Base-by-base conservation (phyloP, 2,888 invertebrate species). In the Himalopsyche kuldschensis region DNA sequence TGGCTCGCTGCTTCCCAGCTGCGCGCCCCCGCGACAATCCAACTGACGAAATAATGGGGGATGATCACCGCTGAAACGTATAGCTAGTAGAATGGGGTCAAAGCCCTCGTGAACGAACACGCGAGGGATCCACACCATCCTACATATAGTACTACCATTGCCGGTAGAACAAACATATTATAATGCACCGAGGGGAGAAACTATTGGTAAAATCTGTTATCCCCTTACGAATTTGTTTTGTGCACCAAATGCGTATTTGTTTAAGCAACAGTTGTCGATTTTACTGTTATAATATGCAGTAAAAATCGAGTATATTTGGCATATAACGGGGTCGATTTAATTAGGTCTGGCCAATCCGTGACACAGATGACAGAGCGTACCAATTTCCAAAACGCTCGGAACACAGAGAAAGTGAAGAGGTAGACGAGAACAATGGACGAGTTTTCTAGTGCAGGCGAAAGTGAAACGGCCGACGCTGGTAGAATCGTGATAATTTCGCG, bases 381-480 rank as follows among this genome's bases (percentile, higher is more conserved):
- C 82, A 84, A 82, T 84, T 84, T 86, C 82, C 46, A 78, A 80
- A 69, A 80, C 47, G 79, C 55, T 47, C 80, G 69, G 80, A 75
- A 75, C 69, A 69, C 69, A 79, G 83, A 87, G 86, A 87, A 87
- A 85, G 86, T 87, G 86, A 82, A 85, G 83, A 87, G 87, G 87
- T 87, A 87, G 87, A 87, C 11, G 30, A 69, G 69, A 81, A 84
- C 84, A 81, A 84, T 81, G 75, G 75, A 35, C 30, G 55, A 41
- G 76, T 79, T 80, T 83, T 79, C 78, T 79, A 79, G 47, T 87
- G 87, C 88, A 87, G 84, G 86, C 87, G 85, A 87, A 87, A 88
- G 88, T 88, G 88, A 88, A 88, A 87, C 85, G 81, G 87, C 85
- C 85, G 41, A 41, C 41, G 41, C 41, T 55, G 55, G 20, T 15